Evolutionary conservation across 2,113 vertebrate species (phyloP), one percentile per base, ranked within the genome.

Genomic region (Psophia crepitans): DNA sequence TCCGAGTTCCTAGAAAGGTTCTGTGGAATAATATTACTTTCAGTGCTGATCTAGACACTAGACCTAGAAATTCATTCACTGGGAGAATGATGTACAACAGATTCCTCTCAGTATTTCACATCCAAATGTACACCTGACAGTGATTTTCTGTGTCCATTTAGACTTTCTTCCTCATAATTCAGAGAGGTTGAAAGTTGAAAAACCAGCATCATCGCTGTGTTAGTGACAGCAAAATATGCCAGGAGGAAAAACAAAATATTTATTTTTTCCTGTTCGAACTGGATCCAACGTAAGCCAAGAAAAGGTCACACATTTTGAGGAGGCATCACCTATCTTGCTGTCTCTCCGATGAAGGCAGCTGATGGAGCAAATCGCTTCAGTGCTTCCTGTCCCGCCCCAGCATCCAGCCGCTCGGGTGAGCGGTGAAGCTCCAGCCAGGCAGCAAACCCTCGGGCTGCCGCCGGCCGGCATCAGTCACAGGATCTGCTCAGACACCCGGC

Each of bases 381-480:
- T 17, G 48, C 37, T 39, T 56, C 60, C 68, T 23, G 28, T 8
- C 32, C 54, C 51, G 12, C 43, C 26, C 43, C 54, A 80, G 54
- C 68, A 57, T 3, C 5, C 16, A 69, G 60, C 20, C 27, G 26
- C 6, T 1, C 1, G 56, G 56, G 56, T 10, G 33, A 69, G 37
- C 68, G 17, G 75, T 1, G 17, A 28, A 16, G 19, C 16, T 73
- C 32, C 69, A 64, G 81, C 33, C 26, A 69, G 43, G 33, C 81
- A 65, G 49, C 2, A 3, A 77, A 27, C 12, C 1, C 1, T 3
- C 4, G 12, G 16, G 46, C 61, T 46, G 46, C 61, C 20, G 46
- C 4, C 0, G 44, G 41, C 33, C 2, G 0, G 64, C 53, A 54
- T 17, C 58, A 23, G 49, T 9, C 5, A 0, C 68, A 37, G 33